Evolutionary conservation across 2,797 vertebrate species (phyloP), one percentile per base, ranked within the genome.

Genomic region (Lacerta agilis): DNA sequence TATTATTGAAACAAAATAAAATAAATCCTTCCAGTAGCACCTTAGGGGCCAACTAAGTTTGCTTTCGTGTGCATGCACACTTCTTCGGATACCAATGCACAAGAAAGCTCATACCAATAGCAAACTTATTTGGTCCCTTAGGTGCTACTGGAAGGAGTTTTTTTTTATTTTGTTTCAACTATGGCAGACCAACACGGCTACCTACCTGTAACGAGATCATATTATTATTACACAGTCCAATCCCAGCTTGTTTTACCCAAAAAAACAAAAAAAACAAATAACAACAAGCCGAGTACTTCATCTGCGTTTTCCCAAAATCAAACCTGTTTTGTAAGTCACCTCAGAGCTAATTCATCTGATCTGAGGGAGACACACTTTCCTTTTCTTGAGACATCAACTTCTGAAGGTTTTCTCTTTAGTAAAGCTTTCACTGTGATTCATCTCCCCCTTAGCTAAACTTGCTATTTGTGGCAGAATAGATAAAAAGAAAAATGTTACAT

Each of bases 141-240:
- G 33, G 33, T 33, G 33, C 33, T 33, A 33, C 33, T 33, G 33
- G 33, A 33, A 33, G 33, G 33, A 33, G 33, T 33, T 33, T 33
- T 33, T 33, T n/a, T 33, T 33, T 33, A 33, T 33, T 33, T 33
- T 33, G 33, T 33, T 33, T 33, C 33, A 33, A 33, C 33, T 33
- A 33, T 33, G 33, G 33, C 33, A 33, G 33, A 33, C 33, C 33
- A 33, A 33, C 33, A 33, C 33, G 33, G 33, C 33, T 33, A 33
- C 33, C 33, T 33, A 33, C 33, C 33, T 33, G 33, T 33, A 33
- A 33, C 33, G 33, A 33, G 33, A 33, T 33, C 33, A 33, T 33
- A 91, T 92, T 94, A 94, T 90, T 91, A 87, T 73, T 91, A 92
- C 85, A 71, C 83, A 29, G 15, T 87, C 83, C 91, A 94, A 92